Percentiles rank a stretch among this genome's conserved stretches.
Conservation (phyloP, 2,113 vertebrate genomes). For the Anhinga anhinga region DNA sequence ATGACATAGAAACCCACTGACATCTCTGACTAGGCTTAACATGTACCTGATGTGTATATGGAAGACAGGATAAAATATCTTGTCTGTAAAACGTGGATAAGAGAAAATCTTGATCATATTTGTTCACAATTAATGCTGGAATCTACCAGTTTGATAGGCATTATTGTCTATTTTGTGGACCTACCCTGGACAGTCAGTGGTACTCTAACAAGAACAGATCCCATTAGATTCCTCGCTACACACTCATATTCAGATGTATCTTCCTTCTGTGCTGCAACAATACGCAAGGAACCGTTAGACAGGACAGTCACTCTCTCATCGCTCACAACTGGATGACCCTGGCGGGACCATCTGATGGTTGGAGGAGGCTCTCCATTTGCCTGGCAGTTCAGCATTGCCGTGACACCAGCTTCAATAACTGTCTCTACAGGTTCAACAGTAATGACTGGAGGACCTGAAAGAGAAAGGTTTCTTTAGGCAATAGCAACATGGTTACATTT, state of each 20-base stretch:
- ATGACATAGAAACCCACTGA: background rate
- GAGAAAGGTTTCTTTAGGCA: background rate
- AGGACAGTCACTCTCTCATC: slow-evolving; percentile 73
- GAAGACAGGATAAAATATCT: background rate
- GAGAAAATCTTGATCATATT: background rate
- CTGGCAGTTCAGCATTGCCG: slow-evolving; percentile 85
- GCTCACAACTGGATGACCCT: slow-evolving; percentile 75
- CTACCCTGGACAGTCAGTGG: slow-evolving; percentile 87
- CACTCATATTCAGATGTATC: slow-evolving; percentile 92
- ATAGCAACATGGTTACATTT: background rate
- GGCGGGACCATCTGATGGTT: slow-evolving; percentile 82
- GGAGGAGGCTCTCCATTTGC: slow-evolving; percentile 88
- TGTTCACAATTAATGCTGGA: background rate
- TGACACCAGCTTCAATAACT: slow-evolving; percentile 80
- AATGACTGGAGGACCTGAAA: slow-evolving; percentile 85
- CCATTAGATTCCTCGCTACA: slow-evolving; percentile 88
- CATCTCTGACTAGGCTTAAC: background rate
- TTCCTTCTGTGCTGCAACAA: slow-evolving; percentile 80
- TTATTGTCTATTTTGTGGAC: background rate
- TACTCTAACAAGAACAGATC: slow-evolving; percentile 82
- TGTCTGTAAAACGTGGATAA: background rate
- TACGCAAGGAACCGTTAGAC: slow-evolving; percentile 83
- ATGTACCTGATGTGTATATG: background rate
- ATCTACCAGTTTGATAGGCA: background rate
- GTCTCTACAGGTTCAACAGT: slow-evolving; percentile 81